Base-by-base conservation (phyloP, 2,113 vertebrate genomes). In the Siphamia tubifer region DNA sequence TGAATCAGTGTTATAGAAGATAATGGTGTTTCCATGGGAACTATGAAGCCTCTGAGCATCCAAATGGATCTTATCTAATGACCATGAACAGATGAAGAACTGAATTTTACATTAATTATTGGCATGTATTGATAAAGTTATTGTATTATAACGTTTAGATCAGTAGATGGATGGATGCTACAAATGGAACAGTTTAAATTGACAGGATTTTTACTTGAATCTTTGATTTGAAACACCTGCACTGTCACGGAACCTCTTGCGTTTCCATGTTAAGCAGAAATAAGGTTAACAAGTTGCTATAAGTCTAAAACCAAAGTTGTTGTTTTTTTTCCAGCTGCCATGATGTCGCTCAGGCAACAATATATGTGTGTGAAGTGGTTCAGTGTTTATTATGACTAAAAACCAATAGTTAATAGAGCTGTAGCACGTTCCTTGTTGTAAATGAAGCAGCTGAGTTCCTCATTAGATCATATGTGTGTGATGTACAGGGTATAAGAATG, bases 261-360 rank as follows among this genome's bases (percentile, higher is more conserved):
- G 52, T 54, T 45, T 42, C 8, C 36, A 23, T 36, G 30, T 25
- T 19, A 16, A 19, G 11, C 52, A 2, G 28, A 24, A 75, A 54
- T n/a, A 16, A 34, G 47, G 36, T 42, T 35, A 64, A 49, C 66
- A 60, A 83, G 81, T 74, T 79, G 31, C 43, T 48, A 68, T 76
- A n/a, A n/a, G n/a, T n/a, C n/a, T n/a, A n/a, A n/a, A n/a, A n/a
- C n/a, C n/a, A n/a, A n/a, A n/a, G n/a, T n/a, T n/a, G n/a, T n/a
- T n/a, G n/a, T n/a, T n/a, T n/a, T n/a, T n/a, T n/a, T n/a, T 19
- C 12, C 31, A 38, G 48, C 51, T 51, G 40, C 44, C 47, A 2
- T 70, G 40, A 48, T 23, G 21, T 2, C 23, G 40, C 15, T 19
- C 4, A 13, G 43, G 21, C 25, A 8, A 51, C 40, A 7, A n/a